Conservation (phyloP, 1,140 invertebrate species). For the Fopius arisanus region DNA sequence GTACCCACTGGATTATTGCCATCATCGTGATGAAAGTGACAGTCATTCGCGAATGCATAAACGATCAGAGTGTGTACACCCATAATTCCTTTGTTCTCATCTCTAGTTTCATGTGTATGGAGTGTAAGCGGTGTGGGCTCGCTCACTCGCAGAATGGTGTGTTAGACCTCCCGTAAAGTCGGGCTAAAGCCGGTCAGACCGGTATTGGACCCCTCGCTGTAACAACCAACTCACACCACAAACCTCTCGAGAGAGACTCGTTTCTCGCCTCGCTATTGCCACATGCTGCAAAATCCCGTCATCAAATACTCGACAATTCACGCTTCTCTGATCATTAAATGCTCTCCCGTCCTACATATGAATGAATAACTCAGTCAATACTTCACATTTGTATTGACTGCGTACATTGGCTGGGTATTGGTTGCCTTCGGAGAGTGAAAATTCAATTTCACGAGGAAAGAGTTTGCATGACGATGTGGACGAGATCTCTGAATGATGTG, state of each 20-base stretch:
- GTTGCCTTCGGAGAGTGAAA: neutral
- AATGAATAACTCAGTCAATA: neutral
- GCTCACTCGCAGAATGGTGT: neutral
- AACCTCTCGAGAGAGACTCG: constrained; percentile 12
- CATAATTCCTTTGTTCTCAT: constrained; percentile 10
- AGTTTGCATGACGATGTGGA: constrained; percentile 21
- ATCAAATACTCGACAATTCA: neutral
- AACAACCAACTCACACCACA: constrained; percentile 36
- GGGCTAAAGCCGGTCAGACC: constrained; percentile 48
- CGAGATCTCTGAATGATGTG: constrained; percentile 19
- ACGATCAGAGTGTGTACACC: constrained; percentile 17
- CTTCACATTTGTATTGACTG: neutral
- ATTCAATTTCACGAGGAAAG: constrained; percentile 3
- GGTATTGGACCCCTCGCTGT: constrained; percentile 40
- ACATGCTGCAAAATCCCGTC: neutral
- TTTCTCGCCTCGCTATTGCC: neutral
- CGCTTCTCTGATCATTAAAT: constrained; percentile 5
- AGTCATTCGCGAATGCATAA: neutral
- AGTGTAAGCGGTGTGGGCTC: constrained; percentile 1
- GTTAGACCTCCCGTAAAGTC: constrained; percentile 33
- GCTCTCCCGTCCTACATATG: neutral
- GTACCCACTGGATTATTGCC: neutral
- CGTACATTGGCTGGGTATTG: too few species aligned
- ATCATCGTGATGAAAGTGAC: neutral
- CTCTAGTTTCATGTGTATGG: neutral